Percentiles rank a stretch among this genome's conserved stretches.
Conservation (phyloP, 2,113 vertebrate species). For the Melanotaenia duboulayi region DNA sequence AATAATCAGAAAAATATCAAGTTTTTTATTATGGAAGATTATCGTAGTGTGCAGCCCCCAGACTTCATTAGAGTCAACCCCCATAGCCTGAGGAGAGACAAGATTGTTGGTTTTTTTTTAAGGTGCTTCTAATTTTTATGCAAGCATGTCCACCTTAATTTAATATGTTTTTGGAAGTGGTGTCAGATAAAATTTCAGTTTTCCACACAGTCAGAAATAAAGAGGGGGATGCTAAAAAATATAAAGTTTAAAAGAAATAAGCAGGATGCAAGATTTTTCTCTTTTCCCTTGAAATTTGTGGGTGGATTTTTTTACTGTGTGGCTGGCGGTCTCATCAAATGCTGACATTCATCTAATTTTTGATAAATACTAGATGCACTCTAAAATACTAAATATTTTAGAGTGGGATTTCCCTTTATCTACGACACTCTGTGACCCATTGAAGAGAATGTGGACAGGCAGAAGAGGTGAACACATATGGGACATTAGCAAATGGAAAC, state of each 20-base stretch:
- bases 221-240: background rate
- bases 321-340: background rate
- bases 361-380: background rate
- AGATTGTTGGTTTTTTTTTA: slow-evolving; percentile 1
- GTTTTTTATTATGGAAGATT: background rate
- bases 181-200: slow-evolving; percentile 15
- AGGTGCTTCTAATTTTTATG: slow-evolving; percentile 16
- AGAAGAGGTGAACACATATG: slow-evolving; percentile 30
- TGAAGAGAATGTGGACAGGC: slow-evolving; percentile 25
- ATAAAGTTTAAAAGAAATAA: slow-evolving; percentile 4
- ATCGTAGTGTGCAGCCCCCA: background rate
- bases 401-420: slow-evolving; percentile 11
- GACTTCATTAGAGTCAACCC: background rate
- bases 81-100: slow-evolving; percentile 7
- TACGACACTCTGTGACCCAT: slow-evolving; percentile 15
- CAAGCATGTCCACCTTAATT: slow-evolving; percentile 30
- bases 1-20: too few species aligned
- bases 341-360: background rate
- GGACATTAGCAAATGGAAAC: slow-evolving; percentile 48
- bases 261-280: slow-evolving; percentile 1
- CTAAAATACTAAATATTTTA: background rate
- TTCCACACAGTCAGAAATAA: slow-evolving; percentile 1
- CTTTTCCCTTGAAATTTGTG: background rate
- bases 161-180: slow-evolving; percentile 9
- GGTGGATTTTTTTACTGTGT: background rate